Base-by-base conservation (phyloP, 2,888 invertebrate species). In the Eudemis profundana region DNA sequence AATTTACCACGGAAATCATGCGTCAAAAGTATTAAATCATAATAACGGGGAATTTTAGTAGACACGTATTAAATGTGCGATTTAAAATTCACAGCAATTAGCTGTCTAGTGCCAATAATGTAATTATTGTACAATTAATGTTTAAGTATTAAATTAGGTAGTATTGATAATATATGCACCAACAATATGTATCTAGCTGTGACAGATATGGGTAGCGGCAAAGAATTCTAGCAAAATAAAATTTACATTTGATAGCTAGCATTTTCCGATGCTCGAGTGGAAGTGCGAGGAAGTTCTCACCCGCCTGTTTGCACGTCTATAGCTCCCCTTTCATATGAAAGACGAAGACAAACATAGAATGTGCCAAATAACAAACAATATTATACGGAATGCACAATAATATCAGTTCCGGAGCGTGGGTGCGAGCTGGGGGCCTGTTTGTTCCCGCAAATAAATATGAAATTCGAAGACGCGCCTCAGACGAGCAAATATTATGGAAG, bases 381-480 rank as follows among this genome's bases (percentile, higher is more conserved):
- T 92, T 92, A 92, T 92, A 90, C 92, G 90, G 91, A 90, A 92
- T 92, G 91, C 92, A 92, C 92, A 92, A 92, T 92, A 92, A 92
- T 92, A 92, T 91, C 89, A 90, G 90, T 91, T 90, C 92, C 91
- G 90, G 82, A 82, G 75, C 81, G 83, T 83, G 86, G 86, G 85
- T 82, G 82, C 77, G 84, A 70, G 71, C 67, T 74, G 15, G 60
- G 67, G 74, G 73, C 72, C 71, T 88, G 87, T 92, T 92, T 91
- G 84, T 90, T 85, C 86, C 81, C 84, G 86, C 88, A 85, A 92
- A 92, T 92, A 92, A 92, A 92, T 92, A 92, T 92, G 92, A 92
- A 90, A 92, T 91, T 89, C 87, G 91, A 90, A 90, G 87, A 89
- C 83, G 81, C 85, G 85, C 82, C 83, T 85, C 82, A 83, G 79